Evolutionary conservation across 2,797 vertebrate species (phyloP).

Genomic region (Picus viridis): DNA sequence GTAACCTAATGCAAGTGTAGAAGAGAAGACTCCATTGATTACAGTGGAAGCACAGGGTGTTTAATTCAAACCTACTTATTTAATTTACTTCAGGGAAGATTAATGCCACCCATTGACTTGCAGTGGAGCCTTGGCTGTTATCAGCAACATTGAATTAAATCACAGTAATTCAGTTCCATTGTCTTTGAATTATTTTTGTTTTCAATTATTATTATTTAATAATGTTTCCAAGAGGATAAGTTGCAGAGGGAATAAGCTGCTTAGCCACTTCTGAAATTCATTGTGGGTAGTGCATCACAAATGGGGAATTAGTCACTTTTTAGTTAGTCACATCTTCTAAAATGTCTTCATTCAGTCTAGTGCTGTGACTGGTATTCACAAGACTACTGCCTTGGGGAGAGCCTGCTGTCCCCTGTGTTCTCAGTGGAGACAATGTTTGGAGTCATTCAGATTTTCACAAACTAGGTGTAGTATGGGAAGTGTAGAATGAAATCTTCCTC

Average conservation of each 20-base stretch:
- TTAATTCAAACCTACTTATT: neutral
- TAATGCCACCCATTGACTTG: neutral
- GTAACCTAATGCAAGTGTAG: neutral
- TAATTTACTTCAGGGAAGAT: neutral
- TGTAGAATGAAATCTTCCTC: neutral
- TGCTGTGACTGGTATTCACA: neutral
- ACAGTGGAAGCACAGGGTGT: neutral
- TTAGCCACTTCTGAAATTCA: neutral
- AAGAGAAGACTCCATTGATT: neutral
- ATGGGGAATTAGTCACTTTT: neutral
- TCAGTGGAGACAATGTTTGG: neutral
- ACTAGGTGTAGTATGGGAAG: neutral
- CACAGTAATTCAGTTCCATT: no score
- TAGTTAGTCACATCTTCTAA: neutral
- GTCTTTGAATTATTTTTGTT: no score
- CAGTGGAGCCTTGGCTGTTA: neutral
- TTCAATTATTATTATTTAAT: neutral
- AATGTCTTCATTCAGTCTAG: neutral
- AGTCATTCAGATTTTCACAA: neutral
- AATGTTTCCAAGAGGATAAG: neutral
- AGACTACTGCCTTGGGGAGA: neutral
- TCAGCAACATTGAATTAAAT: neutral
- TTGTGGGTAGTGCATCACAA: neutral
- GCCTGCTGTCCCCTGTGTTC: neutral
- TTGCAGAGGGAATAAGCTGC: neutral